These are phyloP conservation scores for Scaptomyza cyrtandrae DNA, from an alignment of 2,888 invertebrate species.

Conservation along the genomic window DNA sequence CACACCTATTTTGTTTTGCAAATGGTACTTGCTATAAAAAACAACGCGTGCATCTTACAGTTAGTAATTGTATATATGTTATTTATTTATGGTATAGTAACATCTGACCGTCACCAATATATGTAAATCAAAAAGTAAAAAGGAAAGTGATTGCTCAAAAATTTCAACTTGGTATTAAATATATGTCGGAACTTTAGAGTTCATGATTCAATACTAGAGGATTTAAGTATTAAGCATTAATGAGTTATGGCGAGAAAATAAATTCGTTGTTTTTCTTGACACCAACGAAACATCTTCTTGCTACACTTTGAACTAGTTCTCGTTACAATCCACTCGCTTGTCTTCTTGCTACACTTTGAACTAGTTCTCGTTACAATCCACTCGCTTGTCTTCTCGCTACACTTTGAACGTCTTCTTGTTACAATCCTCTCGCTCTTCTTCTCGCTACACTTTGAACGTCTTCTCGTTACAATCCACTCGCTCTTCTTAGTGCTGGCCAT, in stretches of 20 bases:
- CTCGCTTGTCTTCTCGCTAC: background rate
- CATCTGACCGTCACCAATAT: conserved; percentile 32
- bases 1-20: conserved; percentile 54
- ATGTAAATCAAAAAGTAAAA: background rate
- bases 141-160: background rate
- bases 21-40: conserved; percentile 35
- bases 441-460: background rate
- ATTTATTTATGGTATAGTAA: conserved; percentile 5
- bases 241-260: too few species aligned
- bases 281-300: background rate
- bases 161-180: background rate
- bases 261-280: too few species aligned
- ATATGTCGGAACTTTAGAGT: background rate
- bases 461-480: too few species aligned
- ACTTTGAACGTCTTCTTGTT: background rate
- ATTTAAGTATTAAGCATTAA: too few species aligned
- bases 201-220: background rate
- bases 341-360: background rate
- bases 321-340: too few species aligned
- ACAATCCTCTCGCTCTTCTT: background rate
- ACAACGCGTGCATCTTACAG: conserved; percentile 61
- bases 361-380: too few species aligned
- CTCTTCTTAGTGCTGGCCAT: too few species aligned
- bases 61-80: conserved; percentile 36
- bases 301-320: background rate